Conservation (phyloP, 2,797 vertebrate genomes). For the Pampus argenteus region DNA sequence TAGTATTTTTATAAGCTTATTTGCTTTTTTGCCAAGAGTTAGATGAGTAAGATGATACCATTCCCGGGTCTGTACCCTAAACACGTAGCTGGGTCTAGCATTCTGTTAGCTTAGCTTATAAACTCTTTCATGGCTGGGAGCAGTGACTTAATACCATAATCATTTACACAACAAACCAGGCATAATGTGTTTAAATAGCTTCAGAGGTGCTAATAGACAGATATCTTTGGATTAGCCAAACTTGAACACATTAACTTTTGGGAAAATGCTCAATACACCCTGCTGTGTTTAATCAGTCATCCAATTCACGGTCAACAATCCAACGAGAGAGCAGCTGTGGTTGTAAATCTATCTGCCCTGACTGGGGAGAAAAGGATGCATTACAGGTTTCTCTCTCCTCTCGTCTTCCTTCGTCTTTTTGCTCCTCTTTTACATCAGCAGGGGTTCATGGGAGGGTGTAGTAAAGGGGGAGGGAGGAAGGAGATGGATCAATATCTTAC, state of each 20-base stretch:
- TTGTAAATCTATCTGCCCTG: slow-evolving; percentile 58
- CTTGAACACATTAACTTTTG: slow-evolving; percentile 33
- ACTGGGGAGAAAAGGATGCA: slow-evolving; percentile 44
- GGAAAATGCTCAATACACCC: background rate
- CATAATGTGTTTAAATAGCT: background rate
- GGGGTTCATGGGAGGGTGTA: slow-evolving; percentile 30
- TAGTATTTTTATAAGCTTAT: background rate
- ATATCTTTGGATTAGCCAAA: slow-evolving; percentile 17
- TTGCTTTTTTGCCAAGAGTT: background rate
- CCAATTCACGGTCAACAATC: slow-evolving; percentile 17
- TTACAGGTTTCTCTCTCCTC: slow-evolving; percentile 39
- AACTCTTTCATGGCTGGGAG: background rate
- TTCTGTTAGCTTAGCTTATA: background rate
- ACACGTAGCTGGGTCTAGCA: too few species aligned
- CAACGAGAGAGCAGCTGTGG: slow-evolving; percentile 37
- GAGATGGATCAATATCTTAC: slow-evolving; percentile 65
- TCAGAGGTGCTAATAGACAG: too few species aligned
- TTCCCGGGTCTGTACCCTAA: too few species aligned
- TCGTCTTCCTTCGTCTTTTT: slow-evolving; percentile 20
- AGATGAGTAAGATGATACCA: too few species aligned
- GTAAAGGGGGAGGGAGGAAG: slow-evolving; percentile 47
- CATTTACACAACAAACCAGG: background rate
- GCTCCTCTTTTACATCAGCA: slow-evolving; percentile 49
- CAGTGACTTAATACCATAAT: background rate
- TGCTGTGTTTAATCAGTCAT: slow-evolving; percentile 11